Percentiles rank a stretch among this genome's conserved stretches.
phyloP scores from a whole-genome alignment of 1,140 invertebrate genomes.

The Whitmania pigra region DNA sequence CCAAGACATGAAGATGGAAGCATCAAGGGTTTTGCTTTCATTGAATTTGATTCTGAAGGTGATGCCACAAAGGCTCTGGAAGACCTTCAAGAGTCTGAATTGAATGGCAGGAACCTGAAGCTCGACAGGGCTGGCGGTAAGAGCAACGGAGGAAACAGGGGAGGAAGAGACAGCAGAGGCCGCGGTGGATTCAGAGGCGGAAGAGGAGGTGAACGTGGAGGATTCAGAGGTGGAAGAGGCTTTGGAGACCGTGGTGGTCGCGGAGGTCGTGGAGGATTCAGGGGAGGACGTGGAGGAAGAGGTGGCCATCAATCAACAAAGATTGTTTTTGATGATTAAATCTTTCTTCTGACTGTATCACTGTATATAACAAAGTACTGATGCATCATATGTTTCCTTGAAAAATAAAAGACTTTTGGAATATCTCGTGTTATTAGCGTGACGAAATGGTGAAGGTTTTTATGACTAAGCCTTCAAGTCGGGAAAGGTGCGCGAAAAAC shows the following conservation, averaged over 20 bases:
- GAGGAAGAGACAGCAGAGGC: neutral
- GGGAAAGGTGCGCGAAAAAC: too few species aligned
- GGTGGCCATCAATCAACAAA: too few species aligned
- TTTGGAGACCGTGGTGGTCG: neutral
- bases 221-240: neutral
- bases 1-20: constrained; percentile 7
- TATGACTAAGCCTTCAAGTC: too few species aligned
- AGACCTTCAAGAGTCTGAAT: neutral
- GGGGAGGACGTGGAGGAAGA: constrained; percentile 2
- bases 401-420: too few species aligned
- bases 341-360: too few species aligned
- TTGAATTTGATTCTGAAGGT: neutral
- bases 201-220: neutral
- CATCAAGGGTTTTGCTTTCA: constrained; percentile 5
- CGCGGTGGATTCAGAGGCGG: neutral
- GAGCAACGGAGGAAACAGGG: neutral
- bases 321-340: too few species aligned
- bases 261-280: neutral
- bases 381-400: too few species aligned
- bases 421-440: too few species aligned
- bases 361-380: too few species aligned
- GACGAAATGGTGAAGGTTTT: too few species aligned
- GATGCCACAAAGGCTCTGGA: neutral
- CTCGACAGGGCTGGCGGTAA: neutral
- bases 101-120: constrained; percentile 7